Conservation (phyloP, 1,140 invertebrate species). For the Phymastichus coffea region DNA sequence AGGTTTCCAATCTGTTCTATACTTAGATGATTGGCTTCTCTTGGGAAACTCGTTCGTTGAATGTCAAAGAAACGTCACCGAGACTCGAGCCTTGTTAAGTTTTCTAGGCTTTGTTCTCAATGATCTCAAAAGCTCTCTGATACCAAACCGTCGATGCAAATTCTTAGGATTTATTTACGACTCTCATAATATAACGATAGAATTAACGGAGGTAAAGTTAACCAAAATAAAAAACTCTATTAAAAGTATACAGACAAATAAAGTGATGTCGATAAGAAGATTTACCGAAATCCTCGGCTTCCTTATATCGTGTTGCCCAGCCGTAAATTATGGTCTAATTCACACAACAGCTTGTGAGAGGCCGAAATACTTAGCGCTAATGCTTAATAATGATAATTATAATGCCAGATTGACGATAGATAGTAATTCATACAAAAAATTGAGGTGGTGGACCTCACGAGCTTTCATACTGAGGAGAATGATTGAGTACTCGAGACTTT, state of each 20-base stretch:
- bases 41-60: neutral
- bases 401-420: constrained; percentile 12
- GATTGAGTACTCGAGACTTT: too few relatives aligned
- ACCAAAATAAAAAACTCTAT: neutral
- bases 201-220: neutral
- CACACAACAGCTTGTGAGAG: constrained; percentile 24
- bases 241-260: neutral
- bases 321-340: constrained; percentile 14
- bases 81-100: neutral
- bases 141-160: neutral
- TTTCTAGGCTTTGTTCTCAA: neutral
- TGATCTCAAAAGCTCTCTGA: neutral
- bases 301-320: constrained; percentile 10
- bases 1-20: neutral
- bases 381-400: constrained; percentile 15
- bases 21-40: constrained; percentile 3
- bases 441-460: constrained; percentile 10
- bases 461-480: too few relatives aligned
- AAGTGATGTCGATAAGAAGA: constrained; percentile 12
- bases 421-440: neutral
- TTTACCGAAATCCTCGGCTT: constrained; percentile 10
- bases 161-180: constrained; percentile 10
- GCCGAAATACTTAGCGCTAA: constrained; percentile 18
- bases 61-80: neutral
- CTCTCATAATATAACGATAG: neutral